Percentiles rank a stretch among this genome's conserved stretches.
Conservation (phyloP, 1,140 invertebrate species). For the Papilio dardanus region DNA sequence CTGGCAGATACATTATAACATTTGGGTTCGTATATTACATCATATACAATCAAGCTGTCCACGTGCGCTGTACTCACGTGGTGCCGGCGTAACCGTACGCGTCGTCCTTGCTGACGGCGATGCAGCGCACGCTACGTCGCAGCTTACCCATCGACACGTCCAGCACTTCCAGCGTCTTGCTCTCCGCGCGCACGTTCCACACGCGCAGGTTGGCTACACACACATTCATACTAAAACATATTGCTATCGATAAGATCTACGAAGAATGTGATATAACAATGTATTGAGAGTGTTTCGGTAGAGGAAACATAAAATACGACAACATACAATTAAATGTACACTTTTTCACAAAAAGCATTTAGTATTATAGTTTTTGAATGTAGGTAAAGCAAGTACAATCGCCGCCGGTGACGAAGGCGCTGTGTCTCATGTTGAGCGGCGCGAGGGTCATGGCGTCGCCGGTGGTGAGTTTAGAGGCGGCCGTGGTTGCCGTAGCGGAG, state of each 20-base stretch:
- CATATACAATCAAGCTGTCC: not conserved
- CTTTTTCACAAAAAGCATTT: too few species aligned
- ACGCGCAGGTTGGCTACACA: slow-evolving; percentile 83
- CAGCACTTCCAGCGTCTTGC: slow-evolving; percentile 86
- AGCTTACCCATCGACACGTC: slow-evolving; percentile 89
- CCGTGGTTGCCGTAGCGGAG: slow-evolving; percentile 86
- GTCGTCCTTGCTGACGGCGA: slow-evolving; percentile 86
- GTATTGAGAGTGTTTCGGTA: not conserved
- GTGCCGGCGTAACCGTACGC: slow-evolving; percentile 92
- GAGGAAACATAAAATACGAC: not conserved
- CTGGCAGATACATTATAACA: slow-evolving; percentile 41
- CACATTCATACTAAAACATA: not conserved
- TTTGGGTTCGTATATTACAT: not conserved
- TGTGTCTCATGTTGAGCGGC: slow-evolving; percentile 82
- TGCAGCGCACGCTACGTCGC: slow-evolving; percentile 85
- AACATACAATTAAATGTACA: not conserved
- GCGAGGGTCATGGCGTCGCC: slow-evolving; percentile 85
- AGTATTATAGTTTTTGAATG: not conserved
- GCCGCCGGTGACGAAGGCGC: slow-evolving; percentile 88
- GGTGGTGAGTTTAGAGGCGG: slow-evolving; percentile 85
- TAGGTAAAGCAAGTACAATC: slow-evolving; percentile 80
- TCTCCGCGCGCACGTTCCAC: slow-evolving; percentile 89
- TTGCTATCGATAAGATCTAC: not conserved
- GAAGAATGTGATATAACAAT: not conserved
- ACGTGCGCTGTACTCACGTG: slow-evolving; percentile 76